These are phyloP conservation scores for Cecidostiba fungosa DNA, from an alignment of 2,888 invertebrate genomes.

Conservation along the genomic window DNA sequence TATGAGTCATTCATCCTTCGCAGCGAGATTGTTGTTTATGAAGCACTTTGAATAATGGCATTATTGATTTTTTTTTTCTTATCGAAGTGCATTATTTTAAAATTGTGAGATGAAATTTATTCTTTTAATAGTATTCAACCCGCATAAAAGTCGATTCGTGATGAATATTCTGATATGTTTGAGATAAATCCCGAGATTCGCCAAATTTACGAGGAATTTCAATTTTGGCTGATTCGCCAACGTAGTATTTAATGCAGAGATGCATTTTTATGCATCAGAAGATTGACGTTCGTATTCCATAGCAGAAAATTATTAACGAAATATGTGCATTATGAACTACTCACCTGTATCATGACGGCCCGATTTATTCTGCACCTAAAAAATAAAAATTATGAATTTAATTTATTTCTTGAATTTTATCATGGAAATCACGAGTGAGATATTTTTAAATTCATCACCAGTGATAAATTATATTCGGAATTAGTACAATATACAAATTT, in stretches of 20 bases:
- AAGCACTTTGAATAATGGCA: conserved; percentile 22
- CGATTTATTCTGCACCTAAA: not conserved
- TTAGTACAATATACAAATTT: not conserved
- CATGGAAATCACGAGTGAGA: not conserved
- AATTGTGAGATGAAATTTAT: not conserved
- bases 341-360: not conserved
- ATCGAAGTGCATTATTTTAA: not conserved
- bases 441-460: not conserved
- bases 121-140: not conserved
- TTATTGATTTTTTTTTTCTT: conserved; percentile 4
- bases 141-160: not conserved
- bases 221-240: not conserved
- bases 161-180: not conserved
- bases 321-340: not conserved
- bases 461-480: not conserved
- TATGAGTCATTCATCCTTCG: conserved; percentile 8
- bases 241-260: too few species aligned
- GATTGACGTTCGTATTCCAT: too few species aligned
- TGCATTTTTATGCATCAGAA: too few species aligned
- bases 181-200: not conserved
- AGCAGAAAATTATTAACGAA: not conserved
- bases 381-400: not conserved
- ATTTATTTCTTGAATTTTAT: not conserved
- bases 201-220: not conserved
- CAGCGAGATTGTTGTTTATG: not conserved